These are phyloP conservation scores for Mirounga angustirostris DNA, from an alignment of 2,113 vertebrate genomes.

Conservation along the genomic window DNA sequence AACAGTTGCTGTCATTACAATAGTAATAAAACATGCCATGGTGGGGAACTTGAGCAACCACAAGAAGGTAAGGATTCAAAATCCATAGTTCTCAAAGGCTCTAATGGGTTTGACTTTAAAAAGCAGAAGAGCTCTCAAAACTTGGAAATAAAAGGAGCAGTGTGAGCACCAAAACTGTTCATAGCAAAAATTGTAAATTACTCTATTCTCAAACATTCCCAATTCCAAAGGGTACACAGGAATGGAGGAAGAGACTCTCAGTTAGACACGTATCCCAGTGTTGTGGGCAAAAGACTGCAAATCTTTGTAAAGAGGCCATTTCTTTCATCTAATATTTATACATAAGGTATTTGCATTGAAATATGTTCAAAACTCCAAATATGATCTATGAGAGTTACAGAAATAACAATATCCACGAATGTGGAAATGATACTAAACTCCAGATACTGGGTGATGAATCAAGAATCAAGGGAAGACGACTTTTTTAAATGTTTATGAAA, in stretches of 20 bases:
- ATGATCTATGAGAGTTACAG: background rate
- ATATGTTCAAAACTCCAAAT: background rate
- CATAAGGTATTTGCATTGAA: background rate
- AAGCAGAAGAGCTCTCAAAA: background rate
- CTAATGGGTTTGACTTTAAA: conserved; percentile 1
- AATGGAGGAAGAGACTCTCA: background rate
- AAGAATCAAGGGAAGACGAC: background rate
- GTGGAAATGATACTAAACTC: background rate
- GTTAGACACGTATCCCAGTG: background rate
- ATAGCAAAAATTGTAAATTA: background rate
- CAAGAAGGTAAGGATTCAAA: background rate
- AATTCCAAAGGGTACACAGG: background rate
- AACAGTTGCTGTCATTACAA: background rate
- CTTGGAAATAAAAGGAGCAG: background rate
- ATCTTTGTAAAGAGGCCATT: background rate
- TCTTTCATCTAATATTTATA: background rate
- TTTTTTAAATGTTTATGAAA: conserved; percentile 29
- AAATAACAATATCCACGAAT: background rate
- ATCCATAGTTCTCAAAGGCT: background rate
- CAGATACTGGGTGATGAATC: background rate
- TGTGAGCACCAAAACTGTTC: background rate
- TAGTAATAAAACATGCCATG: background rate
- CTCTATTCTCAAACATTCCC: background rate
- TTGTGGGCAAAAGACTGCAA: background rate
- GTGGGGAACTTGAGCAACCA: background rate